A percentile compares a stretch with the other conserved stretches of the same genome.
phyloP scores from a whole-genome alignment of 2,113 vertebrate species.

The Prolemur simus region DNA sequence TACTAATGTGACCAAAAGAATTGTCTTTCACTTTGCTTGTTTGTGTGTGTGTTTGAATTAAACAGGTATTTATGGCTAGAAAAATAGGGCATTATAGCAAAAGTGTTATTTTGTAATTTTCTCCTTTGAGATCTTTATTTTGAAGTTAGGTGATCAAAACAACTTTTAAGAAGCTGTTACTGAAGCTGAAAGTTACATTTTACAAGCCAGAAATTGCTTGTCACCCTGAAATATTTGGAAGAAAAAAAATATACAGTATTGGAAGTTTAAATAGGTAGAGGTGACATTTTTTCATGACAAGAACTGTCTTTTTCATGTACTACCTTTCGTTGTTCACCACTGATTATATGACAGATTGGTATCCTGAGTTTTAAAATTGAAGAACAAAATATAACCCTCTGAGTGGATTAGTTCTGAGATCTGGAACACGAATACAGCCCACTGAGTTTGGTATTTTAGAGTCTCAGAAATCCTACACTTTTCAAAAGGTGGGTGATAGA shows the following conservation, averaged over 20 bases:
- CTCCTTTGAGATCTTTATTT: slow-evolving; percentile 23
- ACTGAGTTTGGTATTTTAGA: background rate
- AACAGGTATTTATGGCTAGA: background rate
- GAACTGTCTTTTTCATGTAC: slow-evolving; percentile 34
- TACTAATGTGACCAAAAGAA: background rate
- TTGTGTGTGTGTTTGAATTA: background rate
- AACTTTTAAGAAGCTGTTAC: slow-evolving; percentile 19
- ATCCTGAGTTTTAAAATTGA: slow-evolving; percentile 33
- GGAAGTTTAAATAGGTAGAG: slow-evolving; percentile 27
- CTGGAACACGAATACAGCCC: background rate
- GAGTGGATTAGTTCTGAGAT: background rate
- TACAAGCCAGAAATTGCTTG: slow-evolving; percentile 33
- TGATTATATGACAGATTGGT: slow-evolving; percentile 48
- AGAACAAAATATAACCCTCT: slow-evolving; percentile 32
- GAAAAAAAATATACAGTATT: slow-evolving; percentile 7
- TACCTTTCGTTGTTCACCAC: background rate
- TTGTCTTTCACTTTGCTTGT: background rate
- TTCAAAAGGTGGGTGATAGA: background rate
- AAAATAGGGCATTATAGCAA: background rate
- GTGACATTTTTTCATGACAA: slow-evolving; percentile 34
- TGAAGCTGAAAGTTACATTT: slow-evolving; percentile 10
- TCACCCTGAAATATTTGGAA: slow-evolving; percentile 63
- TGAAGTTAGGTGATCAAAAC: slow-evolving; percentile 58
- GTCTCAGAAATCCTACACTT: background rate
- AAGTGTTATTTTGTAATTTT: slow-evolving; percentile 19